Conservation (phyloP, 2,888 invertebrate species). For the Eupithecia subfuscata region DNA sequence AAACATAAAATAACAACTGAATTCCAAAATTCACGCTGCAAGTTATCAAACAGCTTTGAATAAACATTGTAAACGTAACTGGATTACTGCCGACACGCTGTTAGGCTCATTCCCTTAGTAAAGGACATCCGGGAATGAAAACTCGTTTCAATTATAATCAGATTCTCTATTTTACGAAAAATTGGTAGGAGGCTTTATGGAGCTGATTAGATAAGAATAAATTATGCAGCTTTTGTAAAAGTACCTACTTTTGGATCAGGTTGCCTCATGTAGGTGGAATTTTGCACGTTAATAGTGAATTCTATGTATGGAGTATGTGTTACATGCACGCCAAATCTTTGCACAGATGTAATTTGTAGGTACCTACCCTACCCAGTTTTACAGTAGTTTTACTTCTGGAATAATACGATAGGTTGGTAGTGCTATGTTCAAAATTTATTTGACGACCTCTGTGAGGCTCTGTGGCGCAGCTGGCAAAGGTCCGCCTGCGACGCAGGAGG, state of each 20-base stretch:
- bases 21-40: neutral
- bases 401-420: too few species aligned
- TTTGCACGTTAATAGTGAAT: neutral
- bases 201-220: neutral
- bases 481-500: too few species aligned
- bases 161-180: neutral
- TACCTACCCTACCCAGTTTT: too few species aligned
- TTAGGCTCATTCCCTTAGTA: conserved; percentile 26
- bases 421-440: too few species aligned
- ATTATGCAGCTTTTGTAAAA: neutral
- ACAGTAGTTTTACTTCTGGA: too few species aligned
- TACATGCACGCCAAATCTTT: too few species aligned
- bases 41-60: neutral
- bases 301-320: neutral
- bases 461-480: too few species aligned
- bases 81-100: conserved; percentile 26
- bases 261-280: neutral
- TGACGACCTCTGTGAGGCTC: too few species aligned
- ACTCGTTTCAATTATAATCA: conserved; percentile 36
- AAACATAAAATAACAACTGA: neutral
- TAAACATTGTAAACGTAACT: conserved; percentile 22
- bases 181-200: neutral
- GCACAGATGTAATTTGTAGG: too few species aligned
- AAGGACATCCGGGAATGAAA: conserved; percentile 17
- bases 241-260: neutral